Conservation (phyloP, 2,888 invertebrate species). For the Sceliomorpha sp. region DNA sequence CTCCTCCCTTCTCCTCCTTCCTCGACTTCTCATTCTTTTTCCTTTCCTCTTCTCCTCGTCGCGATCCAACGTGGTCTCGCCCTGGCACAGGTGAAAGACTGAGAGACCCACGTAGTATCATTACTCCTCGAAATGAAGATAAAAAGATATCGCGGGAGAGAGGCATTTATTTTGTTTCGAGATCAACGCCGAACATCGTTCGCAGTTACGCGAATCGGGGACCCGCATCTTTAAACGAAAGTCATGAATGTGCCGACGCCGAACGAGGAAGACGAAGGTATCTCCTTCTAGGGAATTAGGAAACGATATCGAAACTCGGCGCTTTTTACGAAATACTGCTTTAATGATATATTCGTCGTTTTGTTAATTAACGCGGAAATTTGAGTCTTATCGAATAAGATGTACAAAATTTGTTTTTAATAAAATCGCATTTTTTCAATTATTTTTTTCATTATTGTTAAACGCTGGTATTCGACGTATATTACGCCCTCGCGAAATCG, state of each 20-base stretch:
- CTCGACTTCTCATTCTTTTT: not conserved
- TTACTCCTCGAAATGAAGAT: constrained; percentile 25
- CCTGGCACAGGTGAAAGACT: constrained; percentile 56
- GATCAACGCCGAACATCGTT: constrained; percentile 27
- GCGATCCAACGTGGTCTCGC: constrained; percentile 42
- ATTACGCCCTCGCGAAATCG: too few species aligned
- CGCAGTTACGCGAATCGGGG: constrained; percentile 2
- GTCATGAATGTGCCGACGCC: constrained; percentile 3
- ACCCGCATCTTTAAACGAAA: constrained; percentile 28
- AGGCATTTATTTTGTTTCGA: constrained; percentile 36
- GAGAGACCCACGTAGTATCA: constrained; percentile 26
- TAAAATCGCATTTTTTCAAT: too few species aligned
- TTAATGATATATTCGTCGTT: too few species aligned
- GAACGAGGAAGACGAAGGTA: not conserved
- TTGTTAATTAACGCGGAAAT: too few species aligned
- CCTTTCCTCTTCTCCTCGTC: constrained; percentile 26
- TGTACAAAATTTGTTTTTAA: too few species aligned
- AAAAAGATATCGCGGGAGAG: constrained; percentile 48
- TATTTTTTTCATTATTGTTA: too few species aligned
- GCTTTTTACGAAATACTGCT: too few species aligned
- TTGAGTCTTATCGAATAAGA: too few species aligned
- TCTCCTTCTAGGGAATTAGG: constrained; percentile 16
- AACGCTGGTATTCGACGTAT: too few species aligned
- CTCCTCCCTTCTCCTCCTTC: too few species aligned
- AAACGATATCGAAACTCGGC: too few species aligned